Conservation (phyloP, 1,140 invertebrate species). For the Calycopis cecrops region DNA sequence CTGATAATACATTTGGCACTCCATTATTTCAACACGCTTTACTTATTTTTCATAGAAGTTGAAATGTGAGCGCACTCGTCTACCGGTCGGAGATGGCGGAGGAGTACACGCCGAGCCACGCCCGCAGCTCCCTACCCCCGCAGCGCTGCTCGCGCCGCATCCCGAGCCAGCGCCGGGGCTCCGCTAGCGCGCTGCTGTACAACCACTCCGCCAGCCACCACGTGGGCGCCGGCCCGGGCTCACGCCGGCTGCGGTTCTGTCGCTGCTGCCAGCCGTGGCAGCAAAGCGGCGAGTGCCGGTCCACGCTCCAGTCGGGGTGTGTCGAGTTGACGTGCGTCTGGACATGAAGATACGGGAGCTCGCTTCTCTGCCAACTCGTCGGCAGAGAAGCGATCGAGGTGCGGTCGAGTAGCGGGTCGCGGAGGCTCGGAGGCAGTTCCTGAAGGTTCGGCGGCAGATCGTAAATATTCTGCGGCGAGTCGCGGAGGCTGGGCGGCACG, state of each 20-base stretch:
- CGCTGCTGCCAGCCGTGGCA: no score
- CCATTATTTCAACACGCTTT: background rate
- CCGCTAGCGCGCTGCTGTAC: conserved; percentile 55
- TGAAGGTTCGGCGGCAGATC: conserved; percentile 36
- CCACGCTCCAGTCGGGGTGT: no score
- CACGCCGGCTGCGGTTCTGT: background rate
- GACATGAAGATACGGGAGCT: background rate
- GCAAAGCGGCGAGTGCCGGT: no score
- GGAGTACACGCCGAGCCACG: conserved; percentile 38
- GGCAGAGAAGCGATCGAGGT: background rate
- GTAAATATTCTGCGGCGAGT: conserved; percentile 70
- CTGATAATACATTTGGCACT: background rate
- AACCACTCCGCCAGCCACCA: conserved; percentile 47
- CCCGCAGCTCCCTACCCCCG: conserved; percentile 23
- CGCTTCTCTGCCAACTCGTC: background rate
- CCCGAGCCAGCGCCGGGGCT: conserved; percentile 54
- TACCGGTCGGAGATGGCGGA: conserved; percentile 48
- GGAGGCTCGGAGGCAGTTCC: conserved; percentile 16
- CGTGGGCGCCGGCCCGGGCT: conserved; percentile 31
- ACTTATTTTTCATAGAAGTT: background rate
- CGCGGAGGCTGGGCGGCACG: conserved; percentile 72
- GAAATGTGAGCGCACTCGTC: no score
- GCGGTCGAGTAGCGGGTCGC: conserved; percentile 16
- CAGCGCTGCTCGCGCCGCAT: conserved; percentile 40
- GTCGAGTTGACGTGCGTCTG: background rate